Percentiles rank a stretch among this genome's conserved stretches.
Evolutionary conservation across 2,888 invertebrate species (phyloP).

Genomic region (Mesorhabditis belari): DNA sequence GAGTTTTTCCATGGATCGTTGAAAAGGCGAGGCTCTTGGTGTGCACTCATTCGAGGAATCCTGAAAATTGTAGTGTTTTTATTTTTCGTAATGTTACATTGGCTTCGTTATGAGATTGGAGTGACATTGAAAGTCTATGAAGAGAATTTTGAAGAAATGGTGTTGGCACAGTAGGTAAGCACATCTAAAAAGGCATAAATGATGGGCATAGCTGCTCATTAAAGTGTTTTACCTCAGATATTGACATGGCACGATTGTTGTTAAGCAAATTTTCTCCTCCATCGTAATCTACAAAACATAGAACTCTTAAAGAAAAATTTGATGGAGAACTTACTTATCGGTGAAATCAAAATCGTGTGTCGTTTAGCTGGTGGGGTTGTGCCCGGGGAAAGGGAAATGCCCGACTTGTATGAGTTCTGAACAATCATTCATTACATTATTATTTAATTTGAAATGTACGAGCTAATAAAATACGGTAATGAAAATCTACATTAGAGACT

Average conservation of each 20-base stretch:
- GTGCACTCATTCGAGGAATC: neutral
- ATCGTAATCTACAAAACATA: neutral
- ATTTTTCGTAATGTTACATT: no score
- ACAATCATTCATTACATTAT: no score
- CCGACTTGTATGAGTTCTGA: no score
- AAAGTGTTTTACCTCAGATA: neutral
- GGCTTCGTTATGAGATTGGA: no score
- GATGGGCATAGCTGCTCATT: no score
- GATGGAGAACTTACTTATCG: no score
- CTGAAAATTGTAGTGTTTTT: neutral
- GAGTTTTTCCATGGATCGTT: neutral
- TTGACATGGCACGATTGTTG: neutral
- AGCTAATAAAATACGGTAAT: no score
- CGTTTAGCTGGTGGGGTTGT: neutral
- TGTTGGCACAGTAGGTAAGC: neutral
- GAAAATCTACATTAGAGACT: no score
- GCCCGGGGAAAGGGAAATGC: neutral
- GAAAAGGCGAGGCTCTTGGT: neutral
- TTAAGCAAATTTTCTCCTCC: neutral
- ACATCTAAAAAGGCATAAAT: neutral
- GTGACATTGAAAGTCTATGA: neutral
- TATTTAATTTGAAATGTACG: no score
- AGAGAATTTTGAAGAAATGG: neutral
- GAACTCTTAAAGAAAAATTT: no score
- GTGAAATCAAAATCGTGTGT: neutral